Evolutionary conservation across 35 echinoderm and acorn worm species (phyloP).

Genomic region (Diadema setosum): DNA sequence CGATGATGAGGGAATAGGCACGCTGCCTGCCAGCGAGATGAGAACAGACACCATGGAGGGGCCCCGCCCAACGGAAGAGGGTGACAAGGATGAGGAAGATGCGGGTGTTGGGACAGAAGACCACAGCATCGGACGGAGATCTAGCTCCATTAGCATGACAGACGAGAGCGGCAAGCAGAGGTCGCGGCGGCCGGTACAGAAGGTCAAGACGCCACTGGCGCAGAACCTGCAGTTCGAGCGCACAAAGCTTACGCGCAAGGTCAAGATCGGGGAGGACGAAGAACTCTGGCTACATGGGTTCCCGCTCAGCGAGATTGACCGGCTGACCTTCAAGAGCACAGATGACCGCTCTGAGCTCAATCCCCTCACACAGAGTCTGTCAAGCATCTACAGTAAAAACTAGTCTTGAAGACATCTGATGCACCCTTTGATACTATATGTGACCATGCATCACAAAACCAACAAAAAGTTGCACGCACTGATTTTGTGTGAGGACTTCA

Average conservation of each 20-base stretch:
- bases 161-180: not conserved
- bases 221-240: not conserved
- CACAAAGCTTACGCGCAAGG: not conserved
- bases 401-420: no score
- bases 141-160: not conserved
- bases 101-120: no score
- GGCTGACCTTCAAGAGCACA: constrained; percentile 34
- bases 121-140: not conserved
- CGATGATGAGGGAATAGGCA: not conserved
- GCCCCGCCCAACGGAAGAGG: not conserved
- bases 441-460: no score
- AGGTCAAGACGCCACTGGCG: not conserved
- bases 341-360: not conserved
- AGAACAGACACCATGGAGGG: not conserved
- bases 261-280: constrained; percentile 22
- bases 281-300: constrained; percentile 64
- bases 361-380: not conserved
- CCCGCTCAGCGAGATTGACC: constrained; percentile 63
- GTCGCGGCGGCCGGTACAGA: not conserved
- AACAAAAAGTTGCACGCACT: no score
- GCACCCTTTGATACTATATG: no score
- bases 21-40: not conserved
- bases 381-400: not conserved
- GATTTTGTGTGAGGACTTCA: no score
- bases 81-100: not conserved